Evolutionary conservation across 2,888 invertebrate species (phyloP), one percentile per base, ranked within the genome.

Genomic region (Dynastes tityus): DNA sequence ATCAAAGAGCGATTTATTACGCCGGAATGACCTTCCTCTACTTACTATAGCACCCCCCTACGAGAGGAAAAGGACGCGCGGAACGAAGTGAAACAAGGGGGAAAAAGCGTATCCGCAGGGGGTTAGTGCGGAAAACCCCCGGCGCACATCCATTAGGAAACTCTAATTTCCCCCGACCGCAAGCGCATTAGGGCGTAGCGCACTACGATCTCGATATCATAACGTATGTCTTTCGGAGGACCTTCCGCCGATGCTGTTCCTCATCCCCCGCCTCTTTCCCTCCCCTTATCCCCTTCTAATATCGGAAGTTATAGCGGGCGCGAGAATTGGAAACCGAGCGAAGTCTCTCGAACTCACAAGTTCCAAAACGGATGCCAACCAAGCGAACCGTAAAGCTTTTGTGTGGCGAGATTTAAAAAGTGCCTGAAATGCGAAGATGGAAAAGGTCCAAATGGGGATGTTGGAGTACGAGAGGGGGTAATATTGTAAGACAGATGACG

Each of bases 381-480:
- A 11, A 45, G 40, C 78, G 78, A 79, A 80, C 79, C 80, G 80
- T 80, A 76, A 81, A 82, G 79, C 80, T 80, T 82, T 82, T 82
- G 81, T 82, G 78, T 79, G 49, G 76, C 65, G 67, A 80, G 80
- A 79, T 78, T 68, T 78, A 76, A 79, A 76, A 76, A 79, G 78
- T 78, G 78, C 75, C 55, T 53, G 68, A 67, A 37, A 37, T 67
- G 71, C 76, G 70, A 45, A 45, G 45, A 8, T 45, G 45, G 45
- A 45, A 8, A 45, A 8, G 45, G 2, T 45, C 45, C 45, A 45
- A 45, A 45, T 8, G 45, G 45, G 11, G 8, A 45, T 11, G 45
- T 11, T 2, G 45, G 2, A 11, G 45, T 8, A 11, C 8, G 45
- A 2, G 11, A 45, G 45, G 9, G 8, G 45, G 8, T 45, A 45